Conservation (phyloP, 1,140 invertebrate genomes). For the Pogonomyrmex barbatus region DNA sequence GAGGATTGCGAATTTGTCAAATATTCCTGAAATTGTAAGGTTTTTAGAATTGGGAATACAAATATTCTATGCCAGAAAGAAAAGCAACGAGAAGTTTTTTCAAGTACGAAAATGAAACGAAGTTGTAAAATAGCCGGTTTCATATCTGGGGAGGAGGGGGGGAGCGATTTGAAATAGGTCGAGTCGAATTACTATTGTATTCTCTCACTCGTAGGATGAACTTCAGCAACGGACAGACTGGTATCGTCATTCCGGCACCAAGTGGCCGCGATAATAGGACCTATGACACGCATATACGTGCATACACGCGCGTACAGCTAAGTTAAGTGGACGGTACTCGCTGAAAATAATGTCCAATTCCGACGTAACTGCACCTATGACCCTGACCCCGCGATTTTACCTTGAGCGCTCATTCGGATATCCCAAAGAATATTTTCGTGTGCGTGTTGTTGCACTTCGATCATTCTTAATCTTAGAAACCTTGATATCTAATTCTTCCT, state of each 20-base stretch:
- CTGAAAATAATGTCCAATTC: constrained; percentile 80
- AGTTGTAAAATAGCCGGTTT: constrained; percentile 4
- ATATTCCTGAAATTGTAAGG: not conserved
- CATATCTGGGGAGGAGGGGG: not conserved
- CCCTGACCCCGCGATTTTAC: constrained; percentile 73
- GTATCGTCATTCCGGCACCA: constrained; percentile 77
- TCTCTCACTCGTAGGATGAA: constrained; percentile 41
- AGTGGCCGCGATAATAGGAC: constrained; percentile 81
- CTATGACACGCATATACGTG: constrained; percentile 76
- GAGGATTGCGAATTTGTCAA: not conserved
- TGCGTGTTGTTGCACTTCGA: not conserved
- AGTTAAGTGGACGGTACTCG: constrained; percentile 77
- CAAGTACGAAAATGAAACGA: not conserved
- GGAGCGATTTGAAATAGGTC: constrained; percentile 39
- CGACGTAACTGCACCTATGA: constrained; percentile 76
- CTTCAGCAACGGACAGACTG: constrained; percentile 68
- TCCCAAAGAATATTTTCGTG: constrained; percentile 40
- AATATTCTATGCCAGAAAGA: not conserved
- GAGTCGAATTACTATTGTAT: constrained; percentile 31
- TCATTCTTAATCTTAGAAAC: constrained; percentile 35
- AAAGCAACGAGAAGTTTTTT: not conserved
- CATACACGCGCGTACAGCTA: constrained; percentile 48
- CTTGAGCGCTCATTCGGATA: constrained; percentile 70
- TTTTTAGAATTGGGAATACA: constrained; percentile 2
- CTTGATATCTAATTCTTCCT: not conserved